Evolutionary conservation across 2,888 invertebrate species (phyloP).

Genomic region (Agonopterix alstromeriana): DNA sequence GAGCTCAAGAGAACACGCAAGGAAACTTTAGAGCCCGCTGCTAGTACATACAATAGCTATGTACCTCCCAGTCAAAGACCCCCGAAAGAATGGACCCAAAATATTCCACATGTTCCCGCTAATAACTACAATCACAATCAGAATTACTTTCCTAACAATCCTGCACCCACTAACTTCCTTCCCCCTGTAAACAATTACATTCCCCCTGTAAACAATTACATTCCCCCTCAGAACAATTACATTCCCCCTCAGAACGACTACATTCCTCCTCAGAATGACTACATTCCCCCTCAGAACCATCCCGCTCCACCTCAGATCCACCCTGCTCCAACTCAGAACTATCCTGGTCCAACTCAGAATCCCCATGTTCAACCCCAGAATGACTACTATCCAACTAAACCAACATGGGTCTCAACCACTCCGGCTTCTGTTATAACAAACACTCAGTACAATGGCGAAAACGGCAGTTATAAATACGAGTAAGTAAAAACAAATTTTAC

Average conservation of each 20-base stretch:
- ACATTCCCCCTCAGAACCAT: slow-evolving; percentile 12
- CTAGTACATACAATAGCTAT: slow-evolving; percentile 33
- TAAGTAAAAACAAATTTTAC: slow-evolving; percentile 35
- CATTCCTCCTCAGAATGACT: slow-evolving; percentile 11
- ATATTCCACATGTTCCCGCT: slow-evolving; percentile 10
- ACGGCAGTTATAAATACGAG: slow-evolving; percentile 74
- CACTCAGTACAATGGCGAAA: slow-evolving; percentile 54
- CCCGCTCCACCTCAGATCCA: slow-evolving; percentile 14
- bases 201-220: slow-evolving; percentile 14
- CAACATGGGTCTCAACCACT: slow-evolving; percentile 8
- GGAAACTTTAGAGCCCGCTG: slow-evolving; percentile 26
- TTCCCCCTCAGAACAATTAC: slow-evolving; percentile 13
- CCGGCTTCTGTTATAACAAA: slow-evolving; percentile 56
- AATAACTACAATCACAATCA: slow-evolving; percentile 14
- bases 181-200: slow-evolving; percentile 6
- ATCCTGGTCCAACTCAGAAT: slow-evolving; percentile 19
- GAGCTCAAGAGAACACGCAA: slow-evolving; percentile 34
- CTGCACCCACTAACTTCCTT: slow-evolving; percentile 20
- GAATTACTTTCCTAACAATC: slow-evolving; percentile 7
- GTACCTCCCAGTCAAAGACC: slow-evolving; percentile 27
- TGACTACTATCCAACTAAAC: slow-evolving; percentile 19
- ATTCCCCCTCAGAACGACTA: slow-evolving; percentile 18
- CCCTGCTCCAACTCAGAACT: slow-evolving; percentile 13
- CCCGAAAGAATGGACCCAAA: slow-evolving; percentile 22
- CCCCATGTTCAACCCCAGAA: slow-evolving; percentile 22